A percentile compares a stretch with the other conserved stretches of the same genome.
Conservation (phyloP, 2,888 invertebrate species). For the Machimus rusticus region DNA sequence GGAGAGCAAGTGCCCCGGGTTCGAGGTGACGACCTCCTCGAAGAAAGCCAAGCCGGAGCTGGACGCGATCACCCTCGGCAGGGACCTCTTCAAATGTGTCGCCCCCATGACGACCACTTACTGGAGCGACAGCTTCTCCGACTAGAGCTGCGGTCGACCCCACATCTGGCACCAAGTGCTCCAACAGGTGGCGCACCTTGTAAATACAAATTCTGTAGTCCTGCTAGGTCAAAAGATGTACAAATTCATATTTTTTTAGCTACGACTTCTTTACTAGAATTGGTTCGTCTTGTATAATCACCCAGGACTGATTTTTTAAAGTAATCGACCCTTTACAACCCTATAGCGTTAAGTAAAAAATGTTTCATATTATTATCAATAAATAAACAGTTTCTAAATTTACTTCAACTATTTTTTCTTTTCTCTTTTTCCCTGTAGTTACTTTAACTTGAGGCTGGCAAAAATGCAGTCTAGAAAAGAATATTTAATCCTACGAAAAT, state of each 20-base stretch:
- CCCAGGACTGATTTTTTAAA: background rate
- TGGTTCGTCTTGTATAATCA: background rate
- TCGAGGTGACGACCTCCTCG: conserved; percentile 37
- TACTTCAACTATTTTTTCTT: background rate
- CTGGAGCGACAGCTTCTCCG: conserved; percentile 64
- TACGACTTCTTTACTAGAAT: background rate
- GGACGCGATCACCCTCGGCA: conserved; percentile 55
- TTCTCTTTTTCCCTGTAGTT: background rate
- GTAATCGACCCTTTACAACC: background rate
- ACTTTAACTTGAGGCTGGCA: background rate
- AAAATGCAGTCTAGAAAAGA: background rate
- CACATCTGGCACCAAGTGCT: background rate
- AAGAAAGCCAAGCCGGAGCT: conserved; percentile 47
- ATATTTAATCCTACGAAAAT: background rate
- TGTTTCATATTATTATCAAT: background rate
- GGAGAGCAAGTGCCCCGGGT: conserved; percentile 47
- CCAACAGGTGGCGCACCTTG: background rate
- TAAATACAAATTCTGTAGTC: background rate
- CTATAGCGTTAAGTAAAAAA: background rate
- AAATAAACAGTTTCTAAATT: background rate
- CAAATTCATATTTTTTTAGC: conserved; percentile 12
- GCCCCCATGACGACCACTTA: conserved; percentile 64
- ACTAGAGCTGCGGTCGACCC: conserved; percentile 51
- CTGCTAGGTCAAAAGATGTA: background rate
- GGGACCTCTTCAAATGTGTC: conserved; percentile 63